Evolutionary conservation across 2,113 vertebrate species (phyloP), one percentile per base, ranked within the genome.

Genomic region (Apteryx mantelli): DNA sequence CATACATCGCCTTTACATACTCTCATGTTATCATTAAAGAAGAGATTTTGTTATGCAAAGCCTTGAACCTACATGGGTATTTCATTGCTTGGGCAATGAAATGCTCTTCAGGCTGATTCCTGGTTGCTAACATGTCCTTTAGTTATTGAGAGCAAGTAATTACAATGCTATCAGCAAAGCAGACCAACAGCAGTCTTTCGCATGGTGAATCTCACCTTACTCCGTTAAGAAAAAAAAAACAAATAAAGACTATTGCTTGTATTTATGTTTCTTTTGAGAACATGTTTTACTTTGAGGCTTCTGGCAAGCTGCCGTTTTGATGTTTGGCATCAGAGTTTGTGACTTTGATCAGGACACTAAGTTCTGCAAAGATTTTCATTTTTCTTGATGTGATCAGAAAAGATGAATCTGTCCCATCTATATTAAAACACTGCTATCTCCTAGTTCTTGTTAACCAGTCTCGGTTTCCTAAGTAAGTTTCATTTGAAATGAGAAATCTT

Each of bases 31-130:
- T 73, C 13, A 1, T n/a, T 71, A 34, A 83, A 60, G 24, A 32
- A 30, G 2, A 1, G 0, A 56, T 81, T 89, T 17, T 42, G 32
- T 13, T 22, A 9, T 48, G 32, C 12, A 91, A 53, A 93, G 20
- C 16, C 63, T 74, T 0, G 0, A 66, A 68, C 4, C 3, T 53
- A 13, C n/a, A 3, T 4, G 5, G 7, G 13, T 82, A 42, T 71
- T 60, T 87, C 28, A 7, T 52, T 71, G 18, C 7, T 32, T 64
- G 61, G n/a, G 38, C n/a, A 58, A 4, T 24, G 40, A 18, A 11
- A 5, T 21, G 6, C 15, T 88, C 42, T 71, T 52, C 58, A 85
- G 53, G 8, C 15, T 82, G 48, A 32, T 89, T 93, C 44, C 77
- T 82, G 15, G 2, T 63, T 82, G 42, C 48, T 53, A 2, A 65